A percentile compares a stretch with the other conserved stretches of the same genome.
Conservation (phyloP, 2,888 invertebrate species). For the Catocala fraxini region DNA sequence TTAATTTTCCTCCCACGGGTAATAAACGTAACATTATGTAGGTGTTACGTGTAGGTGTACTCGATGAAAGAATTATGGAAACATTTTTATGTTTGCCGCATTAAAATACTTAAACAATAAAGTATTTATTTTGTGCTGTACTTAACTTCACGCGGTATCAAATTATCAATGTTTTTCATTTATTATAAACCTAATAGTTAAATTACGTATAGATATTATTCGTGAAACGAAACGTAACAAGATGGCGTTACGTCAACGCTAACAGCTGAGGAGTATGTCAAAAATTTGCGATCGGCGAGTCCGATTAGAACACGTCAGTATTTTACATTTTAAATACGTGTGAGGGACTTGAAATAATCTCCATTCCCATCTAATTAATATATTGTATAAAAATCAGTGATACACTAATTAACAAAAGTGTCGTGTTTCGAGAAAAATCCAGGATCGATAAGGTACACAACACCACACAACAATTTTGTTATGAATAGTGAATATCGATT, state of each 20-base stretch:
- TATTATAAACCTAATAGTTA: too few species aligned
- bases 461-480: slow-evolving; percentile 16
- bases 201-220: not conserved
- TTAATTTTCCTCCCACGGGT: slow-evolving; percentile 47
- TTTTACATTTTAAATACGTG: slow-evolving; percentile 51
- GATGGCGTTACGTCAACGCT: slow-evolving; percentile 50
- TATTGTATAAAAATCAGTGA: slow-evolving; percentile 14
- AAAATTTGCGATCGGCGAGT: slow-evolving; percentile 61
- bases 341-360: slow-evolving; percentile 26
- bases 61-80: slow-evolving; percentile 15
- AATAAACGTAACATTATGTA: slow-evolving; percentile 40
- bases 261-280: slow-evolving; percentile 62
- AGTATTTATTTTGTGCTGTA: too few species aligned
- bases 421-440: slow-evolving; percentile 41
- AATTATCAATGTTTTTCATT: too few species aligned
- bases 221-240: slow-evolving; percentile 63
- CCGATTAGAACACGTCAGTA: slow-evolving; percentile 77
- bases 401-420: slow-evolving; percentile 27
- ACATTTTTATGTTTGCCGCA: not conserved
- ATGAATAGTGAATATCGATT: not conserved
- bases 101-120: too few species aligned
- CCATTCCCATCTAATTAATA: slow-evolving; percentile 28
- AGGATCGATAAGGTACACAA: slow-evolving; percentile 47
- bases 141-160: too few species aligned
- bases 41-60: slow-evolving; percentile 52